Base-by-base conservation (phyloP, 2,888 invertebrate species). In the Falcaria lacertinaria region DNA sequence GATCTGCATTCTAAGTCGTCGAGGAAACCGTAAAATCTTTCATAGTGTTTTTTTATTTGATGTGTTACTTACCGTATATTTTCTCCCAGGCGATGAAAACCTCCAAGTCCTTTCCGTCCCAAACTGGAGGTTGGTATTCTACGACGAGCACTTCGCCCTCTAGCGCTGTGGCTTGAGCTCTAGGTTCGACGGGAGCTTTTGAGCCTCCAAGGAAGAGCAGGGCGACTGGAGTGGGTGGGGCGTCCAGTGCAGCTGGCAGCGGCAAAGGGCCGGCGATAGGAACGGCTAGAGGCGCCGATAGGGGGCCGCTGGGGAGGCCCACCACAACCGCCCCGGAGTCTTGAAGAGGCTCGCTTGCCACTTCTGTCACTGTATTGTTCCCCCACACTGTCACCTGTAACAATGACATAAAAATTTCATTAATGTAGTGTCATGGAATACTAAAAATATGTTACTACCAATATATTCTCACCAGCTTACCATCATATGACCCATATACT, bases 121-220 rank as follows among this genome's bases (percentile, higher is more conserved):
- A 91, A 47, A 80, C 85, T 5, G 85, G 78, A 0, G 90, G 91
- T 47, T 90, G 87, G 52, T 90, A 90, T 64, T 92, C 92, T 43
- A 92, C 90, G 16, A 92, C 89, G 34, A 93, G 70, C n/a, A 92
- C 90, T 70, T 93, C 93, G 6, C 92, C 92, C 68, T 92, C 91
- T 33, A 93, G 71, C 1, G 90, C 84, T 4, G 81, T 70, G 2
- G 92, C 92, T 35, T 90, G 88, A 2, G 92, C 91, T 42, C 90
- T 83, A 0, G 91, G 90, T 53, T 92, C 92, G 34, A 93, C 91
- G 28, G 91, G 91, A 17, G 93, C 92, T 61, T 91, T 90, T 5
- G 91, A 92, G 0, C 92, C 93, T 33, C 92, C 92, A 28, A 93
- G 87, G 45, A 91, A 89, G 36, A 92, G 76, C 34, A 91, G 70